Conservation (phyloP, 2,113 vertebrate species). For the Microtus ochrogaster region DNA sequence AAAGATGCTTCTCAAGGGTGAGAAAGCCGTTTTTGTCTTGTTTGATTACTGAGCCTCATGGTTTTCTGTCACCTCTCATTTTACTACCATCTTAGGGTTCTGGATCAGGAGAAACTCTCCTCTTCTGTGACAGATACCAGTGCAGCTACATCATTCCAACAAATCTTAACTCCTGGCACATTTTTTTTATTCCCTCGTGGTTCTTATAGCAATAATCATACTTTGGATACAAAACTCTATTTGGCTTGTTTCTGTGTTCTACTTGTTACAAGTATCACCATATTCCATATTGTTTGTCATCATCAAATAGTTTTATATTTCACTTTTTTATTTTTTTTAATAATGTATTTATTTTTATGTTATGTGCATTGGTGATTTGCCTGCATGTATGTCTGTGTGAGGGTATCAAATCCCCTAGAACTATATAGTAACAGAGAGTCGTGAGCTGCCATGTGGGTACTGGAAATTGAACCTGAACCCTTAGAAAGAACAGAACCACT, state of each 20-base stretch:
- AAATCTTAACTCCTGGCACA: neutral
- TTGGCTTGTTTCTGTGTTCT: neutral
- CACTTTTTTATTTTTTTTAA: neutral
- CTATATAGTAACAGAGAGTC: neutral
- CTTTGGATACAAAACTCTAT: constrained; percentile 2
- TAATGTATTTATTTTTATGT: neutral
- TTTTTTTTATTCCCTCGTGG: constrained; percentile 24
- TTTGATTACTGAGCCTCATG: neutral
- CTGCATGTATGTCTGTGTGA: neutral
- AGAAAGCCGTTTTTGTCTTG: neutral
- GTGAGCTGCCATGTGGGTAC: neutral
- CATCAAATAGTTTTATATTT: constrained; percentile 4
- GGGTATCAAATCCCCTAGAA: neutral
- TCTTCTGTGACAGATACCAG: constrained; percentile 9
- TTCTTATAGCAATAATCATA: neutral
- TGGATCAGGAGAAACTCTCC: neutral
- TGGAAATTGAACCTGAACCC: neutral
- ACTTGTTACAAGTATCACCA: neutral
- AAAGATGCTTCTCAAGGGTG: neutral
- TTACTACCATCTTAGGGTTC: neutral
- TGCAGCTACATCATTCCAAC: neutral
- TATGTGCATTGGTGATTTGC: neutral
- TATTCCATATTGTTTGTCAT: neutral
- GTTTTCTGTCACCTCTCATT: constrained; percentile 3
- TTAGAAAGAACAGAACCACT: neutral